Evolutionary conservation across 2,888 invertebrate genomes (phyloP), one percentile per base, ranked within the genome.

Genomic region (Leucania comma): DNA sequence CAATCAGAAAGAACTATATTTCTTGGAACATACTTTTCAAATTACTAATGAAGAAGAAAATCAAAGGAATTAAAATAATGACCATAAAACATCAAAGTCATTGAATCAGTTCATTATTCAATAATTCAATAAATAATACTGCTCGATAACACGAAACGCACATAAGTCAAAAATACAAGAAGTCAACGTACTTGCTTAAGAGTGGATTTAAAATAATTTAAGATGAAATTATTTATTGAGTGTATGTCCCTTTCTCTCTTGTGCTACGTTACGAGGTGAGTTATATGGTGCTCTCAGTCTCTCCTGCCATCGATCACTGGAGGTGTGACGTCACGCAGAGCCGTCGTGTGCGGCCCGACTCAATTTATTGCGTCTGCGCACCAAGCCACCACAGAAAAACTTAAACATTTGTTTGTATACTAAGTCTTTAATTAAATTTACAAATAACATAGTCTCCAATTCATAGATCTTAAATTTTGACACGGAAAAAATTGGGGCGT

Each of bases 241-340:
- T 75, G 77, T 89, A 75, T 83, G 75, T 94, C 95, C 89, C 92
- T 81, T 82, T 95, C 90, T 73, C 82, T 82, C 93, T 80, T 79
- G 76, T 76, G 78, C 77, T 76, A 80, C 84, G 81, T 84, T 83
- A 81, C 85, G 84, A 85, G 82, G 70, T 75, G 76, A 77, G 78
- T 82, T 76, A 83, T 89, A 86, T 85, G 87, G 89, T 89, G 89
- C 85, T 93, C 93, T 91, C 91, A 76, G 89, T 93, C 91, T 84
- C 89, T 88, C 92, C 77, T 85, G 90, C 94, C 93, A 95, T 96
- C 95, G 94, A 96, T 96, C 96, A 96, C 92, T 87, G 88, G 89
- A 93, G 93, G 95, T 95, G 96, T 96, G 95, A 95, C 96, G 95
- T 96, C 95, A 95, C 94, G 94, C 95, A 91, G 95, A 91, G 95